These are phyloP conservation scores for Protosalanx chinensis DNA, from an alignment of 2,797 vertebrate species.

Conservation along the genomic window DNA sequence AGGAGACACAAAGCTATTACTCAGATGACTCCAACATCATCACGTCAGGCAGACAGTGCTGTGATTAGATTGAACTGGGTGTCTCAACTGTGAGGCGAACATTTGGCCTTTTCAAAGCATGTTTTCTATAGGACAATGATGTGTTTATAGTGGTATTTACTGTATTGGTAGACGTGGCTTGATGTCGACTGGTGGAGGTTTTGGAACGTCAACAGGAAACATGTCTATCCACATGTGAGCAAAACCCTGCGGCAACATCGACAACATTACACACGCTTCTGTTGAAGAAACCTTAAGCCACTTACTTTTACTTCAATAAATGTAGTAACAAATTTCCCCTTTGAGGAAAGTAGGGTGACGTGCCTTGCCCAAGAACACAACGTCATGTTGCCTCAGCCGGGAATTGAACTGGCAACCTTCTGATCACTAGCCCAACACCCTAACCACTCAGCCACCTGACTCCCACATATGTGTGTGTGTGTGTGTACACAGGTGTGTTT, in stretches of 20 bases:
- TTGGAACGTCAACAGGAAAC: constrained; percentile 87
- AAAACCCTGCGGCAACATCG: constrained; percentile 73
- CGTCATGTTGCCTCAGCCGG: too few species aligned
- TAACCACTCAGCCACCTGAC: too few species aligned
- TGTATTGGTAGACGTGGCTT: constrained; percentile 86
- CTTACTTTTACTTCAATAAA: not conserved
- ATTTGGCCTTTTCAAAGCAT: not conserved
- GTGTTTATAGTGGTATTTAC: constrained; percentile 56
- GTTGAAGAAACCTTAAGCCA: not conserved
- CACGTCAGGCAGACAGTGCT: not conserved
- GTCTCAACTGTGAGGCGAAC: too few species aligned
- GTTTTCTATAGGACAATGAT: not conserved
- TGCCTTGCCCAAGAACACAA: too few species aligned
- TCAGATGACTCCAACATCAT: not conserved
- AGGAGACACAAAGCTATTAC: constrained; percentile 5
- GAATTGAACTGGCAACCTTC: too few species aligned
- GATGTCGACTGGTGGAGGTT: constrained; percentile 85
- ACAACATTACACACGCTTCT: not conserved
- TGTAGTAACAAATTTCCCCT: not conserved
- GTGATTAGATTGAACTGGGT: too few species aligned
- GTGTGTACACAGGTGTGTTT: not conserved
- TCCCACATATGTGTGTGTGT: not conserved
- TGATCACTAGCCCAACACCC: too few species aligned
- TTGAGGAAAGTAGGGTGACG: too few species aligned
- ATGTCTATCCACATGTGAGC: constrained; percentile 96